phyloP scores from a whole-genome alignment of 2,888 invertebrate genomes.

The Bugula neritina region DNA sequence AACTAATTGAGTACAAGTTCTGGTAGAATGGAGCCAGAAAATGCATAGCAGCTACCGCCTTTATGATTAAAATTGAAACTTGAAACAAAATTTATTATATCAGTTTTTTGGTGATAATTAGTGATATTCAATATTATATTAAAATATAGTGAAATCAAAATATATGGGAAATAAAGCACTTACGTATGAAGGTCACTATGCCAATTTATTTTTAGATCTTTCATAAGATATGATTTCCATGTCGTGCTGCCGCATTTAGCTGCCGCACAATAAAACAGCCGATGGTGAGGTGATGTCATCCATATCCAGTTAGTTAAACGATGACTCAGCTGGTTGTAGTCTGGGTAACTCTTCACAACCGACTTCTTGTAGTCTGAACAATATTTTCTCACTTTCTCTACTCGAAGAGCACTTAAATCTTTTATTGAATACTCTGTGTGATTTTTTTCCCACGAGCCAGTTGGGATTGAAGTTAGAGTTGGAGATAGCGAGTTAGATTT shows the following conservation, averaged over 20 bases:
- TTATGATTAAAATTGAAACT: no score
- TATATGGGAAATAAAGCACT: no score
- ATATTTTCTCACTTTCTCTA: neutral
- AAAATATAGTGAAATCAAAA: no score
- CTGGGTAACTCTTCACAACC: neutral
- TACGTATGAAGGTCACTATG: neutral
- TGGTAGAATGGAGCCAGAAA: no score
- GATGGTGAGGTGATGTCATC: slow-evolving; percentile 1
- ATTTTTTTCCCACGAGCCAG: no score
- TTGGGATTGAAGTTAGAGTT: no score
- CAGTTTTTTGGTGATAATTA: no score
- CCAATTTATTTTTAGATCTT: slow-evolving; percentile 17
- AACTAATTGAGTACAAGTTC: no score
- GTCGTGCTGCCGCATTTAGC: slow-evolving; percentile 21
- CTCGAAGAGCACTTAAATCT: neutral
- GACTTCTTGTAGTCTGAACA: neutral
- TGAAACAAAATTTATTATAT: no score
- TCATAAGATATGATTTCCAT: slow-evolving; percentile 22
- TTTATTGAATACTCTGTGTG: neutral
- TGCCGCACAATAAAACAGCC: slow-evolving; percentile 14
- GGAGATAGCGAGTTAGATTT: no score
- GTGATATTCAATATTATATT: no score
- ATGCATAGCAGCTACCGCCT: no score
- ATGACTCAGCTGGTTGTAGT: neutral
- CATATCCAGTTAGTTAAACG: neutral